A percentile compares a stretch with the other conserved stretches of the same genome.
These are phyloP conservation scores for Torymus tubicola DNA, from an alignment of 2,888 invertebrate species.

Conservation along the genomic window DNA sequence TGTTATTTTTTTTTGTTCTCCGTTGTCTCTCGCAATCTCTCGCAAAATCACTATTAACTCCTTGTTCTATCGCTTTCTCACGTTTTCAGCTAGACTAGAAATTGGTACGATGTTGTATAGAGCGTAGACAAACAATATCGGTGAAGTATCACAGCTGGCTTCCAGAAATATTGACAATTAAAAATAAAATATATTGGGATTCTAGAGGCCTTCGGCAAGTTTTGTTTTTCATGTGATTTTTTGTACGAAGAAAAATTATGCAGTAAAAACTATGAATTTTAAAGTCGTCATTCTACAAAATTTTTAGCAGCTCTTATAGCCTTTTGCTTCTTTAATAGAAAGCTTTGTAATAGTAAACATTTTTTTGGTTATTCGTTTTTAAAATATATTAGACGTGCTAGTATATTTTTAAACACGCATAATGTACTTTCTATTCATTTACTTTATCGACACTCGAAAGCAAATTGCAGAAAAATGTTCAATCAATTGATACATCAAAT, in stretches of 20 bases:
- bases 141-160: constrained; percentile 75
- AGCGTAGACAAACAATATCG: constrained; percentile 62
- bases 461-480: too few relatives aligned
- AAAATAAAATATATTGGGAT: constrained; percentile 63
- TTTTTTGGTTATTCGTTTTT: too few relatives aligned
- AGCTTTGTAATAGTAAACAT: too few relatives aligned
- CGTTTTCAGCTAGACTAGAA: constrained; percentile 37
- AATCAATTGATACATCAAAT: too few relatives aligned
- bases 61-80: constrained; percentile 8
- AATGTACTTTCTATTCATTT: too few relatives aligned
- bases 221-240: constrained; percentile 44
- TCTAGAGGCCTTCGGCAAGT: constrained; percentile 68
- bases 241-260: constrained; percentile 15
- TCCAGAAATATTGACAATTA: constrained; percentile 68
- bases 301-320: too few relatives aligned
- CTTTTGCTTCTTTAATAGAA: too few relatives aligned
- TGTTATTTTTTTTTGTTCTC: constrained; percentile 3
- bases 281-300: too few relatives aligned
- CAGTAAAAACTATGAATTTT: too few relatives aligned
- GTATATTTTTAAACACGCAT: too few relatives aligned
- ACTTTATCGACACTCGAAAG: too few relatives aligned
- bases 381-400: too few relatives aligned
- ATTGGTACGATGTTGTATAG: constrained; percentile 56
- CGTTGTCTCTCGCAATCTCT: constrained; percentile 23
- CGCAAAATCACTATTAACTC: constrained; percentile 9